Evolutionary conservation across 2,888 invertebrate species (phyloP).

Genomic region (Cephalotes varians): DNA sequence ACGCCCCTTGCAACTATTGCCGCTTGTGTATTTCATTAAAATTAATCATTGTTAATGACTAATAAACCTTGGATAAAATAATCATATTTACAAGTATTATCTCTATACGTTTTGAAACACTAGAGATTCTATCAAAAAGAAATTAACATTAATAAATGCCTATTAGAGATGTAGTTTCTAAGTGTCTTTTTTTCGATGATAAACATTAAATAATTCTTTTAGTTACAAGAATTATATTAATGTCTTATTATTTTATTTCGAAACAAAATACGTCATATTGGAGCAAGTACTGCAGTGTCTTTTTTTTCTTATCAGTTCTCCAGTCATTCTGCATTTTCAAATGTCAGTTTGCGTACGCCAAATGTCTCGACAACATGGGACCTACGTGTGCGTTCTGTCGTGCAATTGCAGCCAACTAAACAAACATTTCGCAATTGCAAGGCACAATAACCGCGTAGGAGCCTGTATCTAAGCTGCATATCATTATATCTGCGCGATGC

Average conservation of each 20-base stretch:
- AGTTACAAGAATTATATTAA: background rate
- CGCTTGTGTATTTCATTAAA: constrained; percentile 11
- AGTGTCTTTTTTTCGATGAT: background rate
- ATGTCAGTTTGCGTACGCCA: background rate
- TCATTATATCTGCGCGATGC: constrained; percentile 31
- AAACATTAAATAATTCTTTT: background rate
- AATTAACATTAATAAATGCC: background rate
- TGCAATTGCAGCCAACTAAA: constrained; percentile 36
- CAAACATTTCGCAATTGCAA: constrained; percentile 51
- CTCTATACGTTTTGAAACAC: background rate
- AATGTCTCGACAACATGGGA: constrained; percentile 1
- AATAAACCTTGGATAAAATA: background rate
- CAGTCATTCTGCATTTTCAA: constrained; percentile 7
- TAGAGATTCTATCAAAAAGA: background rate
- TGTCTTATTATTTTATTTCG: background rate
- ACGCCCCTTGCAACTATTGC: background rate
- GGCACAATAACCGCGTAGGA: constrained; percentile 19
- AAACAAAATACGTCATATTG: background rate
- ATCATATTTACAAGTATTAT: background rate
- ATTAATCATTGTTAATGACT: background rate
- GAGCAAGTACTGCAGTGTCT: background rate
- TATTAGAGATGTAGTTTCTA: background rate
- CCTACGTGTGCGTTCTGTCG: constrained; percentile 34
- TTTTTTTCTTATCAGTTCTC: background rate
- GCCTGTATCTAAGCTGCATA: background rate